Evolutionary conservation across 1,140 invertebrate species (phyloP), one percentile per base, ranked within the genome.

Genomic region (Nylanderia fulva): DNA sequence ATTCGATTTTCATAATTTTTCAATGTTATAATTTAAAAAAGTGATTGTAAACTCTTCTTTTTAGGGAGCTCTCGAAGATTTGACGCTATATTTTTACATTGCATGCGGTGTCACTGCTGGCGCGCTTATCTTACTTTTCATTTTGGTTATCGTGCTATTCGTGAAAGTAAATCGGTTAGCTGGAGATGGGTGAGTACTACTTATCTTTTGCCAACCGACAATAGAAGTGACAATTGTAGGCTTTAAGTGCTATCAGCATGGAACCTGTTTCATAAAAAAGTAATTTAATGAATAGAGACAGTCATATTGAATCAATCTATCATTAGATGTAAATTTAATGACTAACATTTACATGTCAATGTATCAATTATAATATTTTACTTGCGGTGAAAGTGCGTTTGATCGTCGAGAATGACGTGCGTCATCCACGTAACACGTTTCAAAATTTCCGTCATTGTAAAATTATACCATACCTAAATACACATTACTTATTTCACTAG

Each of bases 11-110:
- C 63, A 7, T 9, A n/a, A 18, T 21, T 33, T 45, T 27, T 29
- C 15, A 27, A 33, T 48, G 4, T 48, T 48, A 48, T 48, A 48
- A 48, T 48, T 48, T 1, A 48, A 8, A 58, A 60, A 29, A 36
- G 7, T 66, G 5, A 84, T n/a, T 76, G 6, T 8, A 45, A 0
- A 45, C 58, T 69, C 84, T 85, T 75, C 18, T 79, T 93, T 93
- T 29, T 77, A 93, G 93, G 89, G 77, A 39, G 83, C 45, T 58
- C 18, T 79, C 54, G 87, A 92, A 24, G 91, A 93, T 4, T 68
- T 93, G 24, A 48, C 80, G 52, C 56, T 93, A 56, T 91, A 93
- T 71, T 93, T 94, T 84, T 93, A 91, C 80, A 91, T 93, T 68
- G 90, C 89, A n/a, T 90, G 90, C 36, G 93, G 93, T 8, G 52